Evolutionary conservation across 2,888 invertebrate genomes (phyloP).

Genomic region (Invenusta paracnida): DNA sequence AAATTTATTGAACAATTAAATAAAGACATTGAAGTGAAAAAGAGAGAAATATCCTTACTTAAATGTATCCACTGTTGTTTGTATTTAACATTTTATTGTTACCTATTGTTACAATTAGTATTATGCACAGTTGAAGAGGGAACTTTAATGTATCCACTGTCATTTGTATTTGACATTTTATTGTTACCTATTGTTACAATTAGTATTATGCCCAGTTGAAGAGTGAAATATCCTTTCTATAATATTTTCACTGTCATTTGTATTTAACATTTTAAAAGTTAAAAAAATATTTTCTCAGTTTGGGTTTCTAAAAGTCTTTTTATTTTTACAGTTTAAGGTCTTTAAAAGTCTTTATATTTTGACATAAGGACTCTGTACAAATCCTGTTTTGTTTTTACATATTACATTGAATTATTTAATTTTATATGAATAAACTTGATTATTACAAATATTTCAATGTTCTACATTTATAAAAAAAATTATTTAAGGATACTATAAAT

Average conservation of each 20-base stretch:
- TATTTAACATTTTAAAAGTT: background rate
- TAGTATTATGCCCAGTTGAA: background rate
- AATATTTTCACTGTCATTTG: background rate
- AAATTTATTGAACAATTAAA: background rate
- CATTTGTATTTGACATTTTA: too few relatives aligned
- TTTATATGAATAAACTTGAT: too few relatives aligned
- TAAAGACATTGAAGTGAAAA: background rate
- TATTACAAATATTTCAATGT: too few relatives aligned
- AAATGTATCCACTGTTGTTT: too few relatives aligned
- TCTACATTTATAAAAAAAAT: too few relatives aligned
- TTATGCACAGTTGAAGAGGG: too few relatives aligned
- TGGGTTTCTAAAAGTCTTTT: background rate
- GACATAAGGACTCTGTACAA: background rate
- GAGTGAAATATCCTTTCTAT: background rate
- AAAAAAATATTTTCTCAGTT: background rate
- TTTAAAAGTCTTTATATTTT: background rate
- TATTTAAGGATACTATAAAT: too few relatives aligned
- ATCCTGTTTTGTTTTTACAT: too few relatives aligned
- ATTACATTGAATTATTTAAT: too few relatives aligned
- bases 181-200: background rate
- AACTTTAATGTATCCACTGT: too few relatives aligned
- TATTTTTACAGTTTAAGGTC: background rate
- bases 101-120: too few relatives aligned
- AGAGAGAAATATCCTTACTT: background rate
- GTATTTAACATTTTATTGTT: too few relatives aligned